A percentile compares a stretch with the other conserved stretches of the same genome.
These are phyloP conservation scores for Magallana ariakensis DNA, from an alignment of 1,140 invertebrate genomes.

Conservation along the genomic window DNA sequence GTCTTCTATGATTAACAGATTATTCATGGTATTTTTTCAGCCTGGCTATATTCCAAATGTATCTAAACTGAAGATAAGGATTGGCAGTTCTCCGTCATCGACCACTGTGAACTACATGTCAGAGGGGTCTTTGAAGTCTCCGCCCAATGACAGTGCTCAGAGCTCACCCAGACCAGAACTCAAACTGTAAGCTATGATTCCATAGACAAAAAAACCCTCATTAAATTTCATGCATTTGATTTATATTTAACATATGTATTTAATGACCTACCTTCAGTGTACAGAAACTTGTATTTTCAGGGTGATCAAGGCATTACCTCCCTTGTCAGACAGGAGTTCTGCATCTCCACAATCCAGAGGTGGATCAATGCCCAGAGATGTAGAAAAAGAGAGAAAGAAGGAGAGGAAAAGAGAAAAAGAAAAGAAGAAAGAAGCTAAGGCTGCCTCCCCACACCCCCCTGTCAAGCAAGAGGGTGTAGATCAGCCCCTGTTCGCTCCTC, in stretches of 20 bases:
- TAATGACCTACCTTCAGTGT: no score
- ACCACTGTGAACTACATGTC: conserved; percentile 53
- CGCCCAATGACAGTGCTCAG: conserved; percentile 33
- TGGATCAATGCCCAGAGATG: conserved; percentile 42
- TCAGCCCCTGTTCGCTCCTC: conserved; percentile 67
- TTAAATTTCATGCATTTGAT: no score
- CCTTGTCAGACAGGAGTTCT: conserved; percentile 42
- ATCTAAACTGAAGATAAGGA: conserved; percentile 72
- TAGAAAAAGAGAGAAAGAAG: conserved; percentile 42
- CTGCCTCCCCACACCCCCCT: neutral
- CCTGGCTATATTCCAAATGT: conserved; percentile 39
- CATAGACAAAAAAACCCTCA: no score
- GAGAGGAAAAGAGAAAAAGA: conserved; percentile 48
- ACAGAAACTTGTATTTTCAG: conserved; percentile 69
- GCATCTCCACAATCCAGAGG: conserved; percentile 38
- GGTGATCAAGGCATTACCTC: conserved; percentile 86
- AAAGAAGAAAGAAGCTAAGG: conserved; percentile 38
- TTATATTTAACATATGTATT: no score
- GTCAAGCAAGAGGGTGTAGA: conserved; percentile 40
- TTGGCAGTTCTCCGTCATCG: conserved; percentile 60
- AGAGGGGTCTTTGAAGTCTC: conserved; percentile 40
- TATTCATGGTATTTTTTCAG: no score
- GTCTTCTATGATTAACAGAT: no score
- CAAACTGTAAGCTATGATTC: conserved; percentile 70
- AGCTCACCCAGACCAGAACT: conserved; percentile 64